A percentile compares a stretch with the other conserved stretches of the same genome.
These are phyloP conservation scores for Canis aureus DNA, from an alignment of 2,113 vertebrate species.

Conservation along the genomic window DNA sequence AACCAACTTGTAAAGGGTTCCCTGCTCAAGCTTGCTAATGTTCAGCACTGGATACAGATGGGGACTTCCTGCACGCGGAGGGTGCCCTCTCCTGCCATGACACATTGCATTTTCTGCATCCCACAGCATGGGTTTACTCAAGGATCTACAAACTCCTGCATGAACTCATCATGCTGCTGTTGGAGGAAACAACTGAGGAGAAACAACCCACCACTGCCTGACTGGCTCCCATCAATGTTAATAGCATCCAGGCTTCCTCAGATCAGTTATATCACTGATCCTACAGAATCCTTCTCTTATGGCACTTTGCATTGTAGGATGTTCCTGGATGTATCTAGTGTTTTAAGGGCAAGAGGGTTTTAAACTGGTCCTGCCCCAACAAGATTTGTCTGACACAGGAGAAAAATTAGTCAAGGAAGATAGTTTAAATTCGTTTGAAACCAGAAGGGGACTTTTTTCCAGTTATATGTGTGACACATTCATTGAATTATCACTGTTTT, in stretches of 20 bases:
- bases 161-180: constrained; percentile 97
- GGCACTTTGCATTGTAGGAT: constrained; percentile 90
- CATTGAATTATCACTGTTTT: constrained; percentile 81
- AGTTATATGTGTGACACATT: constrained; percentile 78
- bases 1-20: constrained; percentile 92
- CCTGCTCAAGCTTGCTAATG: constrained; percentile 91
- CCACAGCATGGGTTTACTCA: constrained; percentile 94
- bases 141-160: constrained; percentile 94
- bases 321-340: constrained; percentile 87
- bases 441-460: constrained; percentile 79
- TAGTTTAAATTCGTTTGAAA: constrained; percentile 84
- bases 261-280: constrained; percentile 88
- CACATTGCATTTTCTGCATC: constrained; percentile 99
- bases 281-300: constrained; percentile 89
- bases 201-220: constrained; percentile 95
- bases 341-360: constrained; percentile 87
- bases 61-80: constrained; percentile 94
- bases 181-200: constrained; percentile 97
- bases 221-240: constrained; percentile 78
- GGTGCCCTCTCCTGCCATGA: constrained; percentile 94
- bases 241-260: constrained; percentile 84
- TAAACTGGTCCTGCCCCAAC: constrained; percentile 78
- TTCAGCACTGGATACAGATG: constrained; percentile 93
- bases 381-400: constrained; percentile 82
- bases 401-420: constrained; percentile 83